Evolutionary conservation across 2,888 invertebrate species (phyloP).

Genomic region (Thyatira batis): DNA sequence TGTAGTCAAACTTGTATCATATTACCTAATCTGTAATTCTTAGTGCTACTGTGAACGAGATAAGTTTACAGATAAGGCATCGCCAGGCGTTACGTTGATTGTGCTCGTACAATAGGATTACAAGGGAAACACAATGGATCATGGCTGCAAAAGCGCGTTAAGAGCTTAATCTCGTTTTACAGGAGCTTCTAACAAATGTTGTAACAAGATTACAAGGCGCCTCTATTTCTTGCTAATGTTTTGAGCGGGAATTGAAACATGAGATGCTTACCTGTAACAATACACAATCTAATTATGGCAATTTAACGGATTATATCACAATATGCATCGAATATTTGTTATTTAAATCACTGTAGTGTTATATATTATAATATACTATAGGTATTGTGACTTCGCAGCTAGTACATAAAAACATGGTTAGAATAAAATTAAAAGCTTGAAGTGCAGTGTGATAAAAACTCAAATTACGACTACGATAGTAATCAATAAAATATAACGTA

Average conservation of each 20-base stretch:
- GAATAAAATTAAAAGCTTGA: background rate
- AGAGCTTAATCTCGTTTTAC: conserved; percentile 67
- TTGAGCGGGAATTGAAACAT: conserved; percentile 38
- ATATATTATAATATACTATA: background rate
- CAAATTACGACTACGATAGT: background rate
- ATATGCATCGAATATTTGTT: no score
- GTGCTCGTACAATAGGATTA: conserved; percentile 68
- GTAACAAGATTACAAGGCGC: conserved; percentile 69
- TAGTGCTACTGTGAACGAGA: conserved; percentile 33
- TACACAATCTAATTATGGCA: background rate
- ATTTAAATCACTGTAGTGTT: no score
- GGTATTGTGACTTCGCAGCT: background rate
- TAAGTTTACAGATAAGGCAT: conserved; percentile 53
- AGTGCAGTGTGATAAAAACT: background rate
- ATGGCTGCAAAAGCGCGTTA: conserved; percentile 44
- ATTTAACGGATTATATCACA: background rate
- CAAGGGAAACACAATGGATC: conserved; percentile 56
- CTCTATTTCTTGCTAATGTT: conserved; percentile 35
- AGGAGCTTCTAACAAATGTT: conserved; percentile 46
- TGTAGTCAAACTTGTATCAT: conserved; percentile 22
- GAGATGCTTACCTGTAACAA: conserved; percentile 56
- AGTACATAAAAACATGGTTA: background rate
- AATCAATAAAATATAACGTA: conserved; percentile 1
- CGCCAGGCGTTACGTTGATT: conserved; percentile 46
- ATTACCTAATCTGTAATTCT: conserved; percentile 21